These are phyloP conservation scores for Pluvialis apricaria DNA, from an alignment of 2,113 vertebrate species.

Conservation along the genomic window DNA sequence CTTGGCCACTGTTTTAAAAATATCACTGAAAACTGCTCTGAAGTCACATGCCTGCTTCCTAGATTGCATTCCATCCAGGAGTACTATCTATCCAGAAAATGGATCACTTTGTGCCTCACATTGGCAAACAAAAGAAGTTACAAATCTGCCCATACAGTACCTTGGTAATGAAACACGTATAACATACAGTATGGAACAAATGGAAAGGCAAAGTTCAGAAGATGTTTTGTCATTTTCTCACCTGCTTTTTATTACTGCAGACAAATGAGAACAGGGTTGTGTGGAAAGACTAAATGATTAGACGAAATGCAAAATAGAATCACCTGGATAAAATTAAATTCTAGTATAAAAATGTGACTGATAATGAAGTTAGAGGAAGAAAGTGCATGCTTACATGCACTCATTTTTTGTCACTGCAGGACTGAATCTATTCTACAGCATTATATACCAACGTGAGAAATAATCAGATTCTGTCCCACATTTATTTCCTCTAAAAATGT, in stretches of 20 bases:
- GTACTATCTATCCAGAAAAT: background rate
- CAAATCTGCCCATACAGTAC: background rate
- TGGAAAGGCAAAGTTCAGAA: background rate
- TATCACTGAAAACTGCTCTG: background rate
- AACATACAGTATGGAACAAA: background rate
- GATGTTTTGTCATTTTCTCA: background rate
- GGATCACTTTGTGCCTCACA: background rate
- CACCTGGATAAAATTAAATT: background rate
- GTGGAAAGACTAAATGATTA: background rate
- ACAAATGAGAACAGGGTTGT: background rate
- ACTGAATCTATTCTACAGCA: background rate
- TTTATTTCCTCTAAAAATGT: background rate
- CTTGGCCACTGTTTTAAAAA: background rate
- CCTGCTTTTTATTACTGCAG: background rate
- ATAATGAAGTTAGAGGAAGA: background rate
- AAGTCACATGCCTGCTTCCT: background rate
- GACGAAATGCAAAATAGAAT: background rate
- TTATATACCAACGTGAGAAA: background rate
- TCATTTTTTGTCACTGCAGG: background rate
- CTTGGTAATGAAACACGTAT: background rate
- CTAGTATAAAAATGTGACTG: background rate
- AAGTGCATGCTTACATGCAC: background rate
- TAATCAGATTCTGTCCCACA: background rate
- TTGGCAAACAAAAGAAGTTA: background rate
- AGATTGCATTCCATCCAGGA: background rate